Conservation (phyloP, 1,140 invertebrate genomes). For the Macrotrachela quadricornifera region DNA sequence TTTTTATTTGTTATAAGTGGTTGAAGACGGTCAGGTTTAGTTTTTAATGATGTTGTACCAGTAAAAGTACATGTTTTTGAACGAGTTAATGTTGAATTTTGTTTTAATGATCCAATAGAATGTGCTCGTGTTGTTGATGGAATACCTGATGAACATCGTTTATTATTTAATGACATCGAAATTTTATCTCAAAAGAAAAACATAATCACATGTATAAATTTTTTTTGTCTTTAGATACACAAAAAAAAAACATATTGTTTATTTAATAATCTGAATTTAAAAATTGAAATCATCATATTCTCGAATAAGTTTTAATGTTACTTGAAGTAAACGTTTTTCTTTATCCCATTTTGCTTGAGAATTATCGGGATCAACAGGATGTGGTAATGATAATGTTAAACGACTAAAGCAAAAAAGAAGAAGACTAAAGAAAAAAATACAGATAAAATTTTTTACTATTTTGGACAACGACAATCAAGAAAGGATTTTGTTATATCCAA, state of each 20-base stretch:
- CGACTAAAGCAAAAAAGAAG: slow-evolving; percentile 17
- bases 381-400: slow-evolving; percentile 49
- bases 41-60: too few relatives aligned
- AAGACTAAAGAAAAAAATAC: neutral
- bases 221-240: too few relatives aligned
- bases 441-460: slow-evolving; percentile 30
- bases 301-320: slow-evolving; percentile 45
- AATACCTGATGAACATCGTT: too few relatives aligned
- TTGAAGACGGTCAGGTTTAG: too few relatives aligned
- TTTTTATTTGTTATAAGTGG: too few relatives aligned
- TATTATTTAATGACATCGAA: too few relatives aligned
- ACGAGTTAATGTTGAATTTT: too few relatives aligned
- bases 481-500: slow-evolving; percentile 46
- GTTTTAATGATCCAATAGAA: too few relatives aligned
- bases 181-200: too few relatives aligned
- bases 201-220: too few relatives aligned
- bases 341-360: slow-evolving; percentile 54
- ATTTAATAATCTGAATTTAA: slow-evolving; percentile 57
- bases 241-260: neutral
- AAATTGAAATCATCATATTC: slow-evolving; percentile 64
- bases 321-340: slow-evolving; percentile 41
- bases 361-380: slow-evolving; percentile 50
- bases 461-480: slow-evolving; percentile 41
- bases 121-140: too few relatives aligned
- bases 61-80: too few relatives aligned